Evolutionary conservation across 2,113 vertebrate species (phyloP).

Genomic region (Falco punctatus): DNA sequence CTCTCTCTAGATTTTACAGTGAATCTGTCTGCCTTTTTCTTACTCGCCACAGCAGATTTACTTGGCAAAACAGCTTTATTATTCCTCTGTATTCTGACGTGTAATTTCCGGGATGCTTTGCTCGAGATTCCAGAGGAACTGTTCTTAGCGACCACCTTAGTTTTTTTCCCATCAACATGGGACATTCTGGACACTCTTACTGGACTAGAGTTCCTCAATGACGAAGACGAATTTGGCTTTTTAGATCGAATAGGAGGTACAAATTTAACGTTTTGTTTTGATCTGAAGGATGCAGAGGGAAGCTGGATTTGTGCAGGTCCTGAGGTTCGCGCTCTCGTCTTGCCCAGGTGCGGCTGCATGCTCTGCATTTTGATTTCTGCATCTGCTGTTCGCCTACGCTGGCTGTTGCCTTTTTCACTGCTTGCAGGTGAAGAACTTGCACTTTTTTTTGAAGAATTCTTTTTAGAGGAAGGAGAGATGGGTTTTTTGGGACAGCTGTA

Average conservation of each 20-base stretch:
- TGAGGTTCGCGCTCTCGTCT: conserved; percentile 83
- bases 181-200: conserved; percentile 80
- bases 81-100: conserved; percentile 81
- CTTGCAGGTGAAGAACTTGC: conserved; percentile 62
- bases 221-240: conserved; percentile 76
- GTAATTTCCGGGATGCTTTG: conserved; percentile 82
- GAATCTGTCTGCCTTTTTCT: conserved; percentile 83
- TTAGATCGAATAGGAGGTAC: conserved; percentile 68
- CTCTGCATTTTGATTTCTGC: conserved; percentile 84
- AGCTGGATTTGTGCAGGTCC: conserved; percentile 68
- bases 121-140: conserved; percentile 72
- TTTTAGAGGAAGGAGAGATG: conserved; percentile 78
- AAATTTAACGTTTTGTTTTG: conserved; percentile 79
- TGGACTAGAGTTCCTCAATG: conserved; percentile 79
- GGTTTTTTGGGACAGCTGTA: conserved; percentile 95
- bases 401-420: conserved; percentile 76
- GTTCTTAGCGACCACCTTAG: conserved; percentile 72
- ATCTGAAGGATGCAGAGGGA: conserved; percentile 72
- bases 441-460: conserved; percentile 80
- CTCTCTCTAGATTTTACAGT: conserved; percentile 77
- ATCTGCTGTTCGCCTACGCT: conserved; percentile 79
- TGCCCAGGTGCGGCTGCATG: conserved; percentile 84
- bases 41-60: conserved; percentile 72
- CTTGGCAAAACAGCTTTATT: conserved; percentile 77
- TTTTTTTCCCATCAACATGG: conserved; percentile 76